A percentile compares a stretch with the other conserved stretches of the same genome.
phyloP scores from a whole-genome alignment of 2,888 invertebrate genomes.

The Acronicta aceris region DNA sequence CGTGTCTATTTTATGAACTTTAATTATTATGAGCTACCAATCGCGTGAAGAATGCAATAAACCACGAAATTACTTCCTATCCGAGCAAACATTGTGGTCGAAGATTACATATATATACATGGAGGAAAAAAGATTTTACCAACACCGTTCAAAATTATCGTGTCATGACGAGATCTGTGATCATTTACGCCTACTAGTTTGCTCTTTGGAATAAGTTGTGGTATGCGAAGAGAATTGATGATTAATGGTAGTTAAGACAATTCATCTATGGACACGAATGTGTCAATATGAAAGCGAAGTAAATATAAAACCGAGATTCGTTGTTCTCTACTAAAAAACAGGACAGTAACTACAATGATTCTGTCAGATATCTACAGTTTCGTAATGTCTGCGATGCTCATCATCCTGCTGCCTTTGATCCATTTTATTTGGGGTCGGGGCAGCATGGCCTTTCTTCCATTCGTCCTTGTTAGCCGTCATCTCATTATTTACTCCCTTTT shows the following conservation, averaged over 20 bases:
- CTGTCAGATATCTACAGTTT: slow-evolving; percentile 59
- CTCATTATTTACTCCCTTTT: too few relatives aligned
- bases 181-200: slow-evolving; percentile 38
- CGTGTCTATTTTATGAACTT: slow-evolving; percentile 76
- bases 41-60: slow-evolving; percentile 82
- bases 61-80: slow-evolving; percentile 83
- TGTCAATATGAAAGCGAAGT: slow-evolving; percentile 42
- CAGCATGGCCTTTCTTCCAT: too few relatives aligned
- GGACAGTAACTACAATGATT: slow-evolving; percentile 22
- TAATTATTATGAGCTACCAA: slow-evolving; percentile 77
- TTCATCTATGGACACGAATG: slow-evolving; percentile 38
- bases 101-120: slow-evolving; percentile 59
- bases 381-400: slow-evolving; percentile 53
- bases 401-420: slow-evolving; percentile 23
- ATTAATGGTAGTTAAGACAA: slow-evolving; percentile 36
- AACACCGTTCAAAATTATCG: slow-evolving; percentile 36
- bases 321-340: slow-evolving; percentile 16
- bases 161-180: slow-evolving; percentile 44
- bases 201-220: slow-evolving; percentile 27
- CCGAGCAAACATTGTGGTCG: slow-evolving; percentile 66
- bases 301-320: slow-evolving; percentile 21
- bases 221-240: slow-evolving; percentile 47
- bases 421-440: too few relatives aligned
- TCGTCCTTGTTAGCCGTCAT: too few relatives aligned
- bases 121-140: slow-evolving; percentile 40